Percentiles rank a stretch among this genome's conserved stretches.
These are phyloP conservation scores for Corythornis madagascariensis DNA, from an alignment of 2,113 vertebrate species.

Conservation along the genomic window DNA sequence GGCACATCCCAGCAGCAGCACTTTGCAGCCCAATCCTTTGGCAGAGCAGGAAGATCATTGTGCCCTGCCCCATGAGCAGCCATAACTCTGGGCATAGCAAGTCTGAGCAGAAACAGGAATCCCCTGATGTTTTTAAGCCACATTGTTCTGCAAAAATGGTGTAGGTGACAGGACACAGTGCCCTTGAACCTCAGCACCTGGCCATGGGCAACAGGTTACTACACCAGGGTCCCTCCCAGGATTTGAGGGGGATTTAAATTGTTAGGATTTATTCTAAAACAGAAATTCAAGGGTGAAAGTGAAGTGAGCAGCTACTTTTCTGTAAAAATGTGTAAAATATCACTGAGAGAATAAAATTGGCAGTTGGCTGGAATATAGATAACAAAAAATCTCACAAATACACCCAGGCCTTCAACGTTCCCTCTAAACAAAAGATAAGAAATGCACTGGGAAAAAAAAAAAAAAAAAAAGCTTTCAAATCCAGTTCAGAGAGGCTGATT, in stretches of 20 bases:
- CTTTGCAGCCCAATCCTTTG: background rate
- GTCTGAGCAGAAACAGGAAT: background rate
- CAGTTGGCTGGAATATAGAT: background rate
- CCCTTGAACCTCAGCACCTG: background rate
- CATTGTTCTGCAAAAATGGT: fast-evolving
- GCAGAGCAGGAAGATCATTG: background rate
- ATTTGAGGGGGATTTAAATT: background rate
- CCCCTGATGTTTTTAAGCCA: background rate
- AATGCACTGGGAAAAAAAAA: conserved; percentile 2
- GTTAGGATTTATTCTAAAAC: background rate
- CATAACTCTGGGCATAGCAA: fast-evolving
- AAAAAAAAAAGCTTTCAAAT: background rate
- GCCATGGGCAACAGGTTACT: background rate
- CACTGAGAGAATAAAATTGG: background rate
- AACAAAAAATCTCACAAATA: background rate
- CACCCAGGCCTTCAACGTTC: background rate
- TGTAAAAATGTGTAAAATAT: background rate
- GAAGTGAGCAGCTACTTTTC: background rate
- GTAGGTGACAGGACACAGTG: background rate
- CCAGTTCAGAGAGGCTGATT: conserved; percentile 36
- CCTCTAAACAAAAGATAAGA: background rate
- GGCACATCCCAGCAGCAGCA: fast-evolving
- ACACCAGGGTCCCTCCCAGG: background rate
- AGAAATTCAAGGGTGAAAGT: background rate
- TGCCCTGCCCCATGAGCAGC: fast-evolving